Percentiles rank a stretch among this genome's conserved stretches.
phyloP scores from a whole-genome alignment of 2,113 vertebrate species.

The Lota lota region DNA sequence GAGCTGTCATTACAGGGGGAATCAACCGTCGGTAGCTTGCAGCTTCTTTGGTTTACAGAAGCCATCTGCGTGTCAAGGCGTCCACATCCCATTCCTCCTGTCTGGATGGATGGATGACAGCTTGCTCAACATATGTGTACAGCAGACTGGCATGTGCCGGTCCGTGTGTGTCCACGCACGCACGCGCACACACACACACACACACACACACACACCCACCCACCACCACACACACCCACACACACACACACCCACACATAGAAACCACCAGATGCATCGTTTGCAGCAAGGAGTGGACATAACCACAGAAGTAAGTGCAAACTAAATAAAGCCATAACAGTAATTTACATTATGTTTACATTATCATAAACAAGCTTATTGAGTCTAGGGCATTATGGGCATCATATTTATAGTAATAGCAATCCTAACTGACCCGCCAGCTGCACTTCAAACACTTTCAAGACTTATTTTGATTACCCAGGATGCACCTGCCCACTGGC shows the following conservation, averaged over 20 bases:
- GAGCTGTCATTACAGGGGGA: conserved; percentile 33
- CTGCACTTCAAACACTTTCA: conserved; percentile 12
- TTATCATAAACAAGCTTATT: too few relatives aligned
- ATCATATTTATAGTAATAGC: too few relatives aligned
- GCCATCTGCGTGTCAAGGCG: conserved; percentile 56
- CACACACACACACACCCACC: too few relatives aligned
- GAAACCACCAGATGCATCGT: not conserved
- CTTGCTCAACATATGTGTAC: conserved; percentile 44
- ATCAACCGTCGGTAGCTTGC: conserved; percentile 42
- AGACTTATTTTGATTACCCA: conserved; percentile 23
- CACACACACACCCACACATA: not conserved
- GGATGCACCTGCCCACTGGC: conserved; percentile 50
- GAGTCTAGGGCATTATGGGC: too few relatives aligned
- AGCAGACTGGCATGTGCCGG: conserved; percentile 17
- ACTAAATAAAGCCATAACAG: too few relatives aligned
- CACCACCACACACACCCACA: too few relatives aligned
- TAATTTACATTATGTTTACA: too few relatives aligned
- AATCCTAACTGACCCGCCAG: too few relatives aligned
- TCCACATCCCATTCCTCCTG: conserved; percentile 58
- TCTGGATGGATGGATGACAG: conserved; percentile 31
- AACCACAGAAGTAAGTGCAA: too few relatives aligned
- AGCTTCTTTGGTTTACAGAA: conserved; percentile 37
- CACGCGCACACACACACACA: conserved; percentile 9
- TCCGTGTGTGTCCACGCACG: not conserved
- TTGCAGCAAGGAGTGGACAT: too few relatives aligned